phyloP scores from a whole-genome alignment of 1,140 invertebrate genomes.

The Samia ricini region DNA sequence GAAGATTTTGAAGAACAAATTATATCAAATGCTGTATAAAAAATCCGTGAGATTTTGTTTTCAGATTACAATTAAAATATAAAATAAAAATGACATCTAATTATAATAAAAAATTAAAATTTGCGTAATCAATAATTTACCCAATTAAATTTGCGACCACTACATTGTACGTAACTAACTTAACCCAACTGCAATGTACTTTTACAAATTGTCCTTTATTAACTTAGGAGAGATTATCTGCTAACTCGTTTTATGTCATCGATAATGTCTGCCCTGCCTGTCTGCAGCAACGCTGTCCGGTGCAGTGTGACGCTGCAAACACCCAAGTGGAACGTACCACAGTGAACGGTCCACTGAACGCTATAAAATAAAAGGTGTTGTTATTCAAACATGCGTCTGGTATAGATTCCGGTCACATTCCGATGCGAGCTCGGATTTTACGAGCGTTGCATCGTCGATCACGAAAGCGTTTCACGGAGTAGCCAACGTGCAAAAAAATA shows the following conservation, averaged over 20 bases:
- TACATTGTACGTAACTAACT: too few relatives aligned
- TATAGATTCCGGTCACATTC: slow-evolving; percentile 17
- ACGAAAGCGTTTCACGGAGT: slow-evolving; percentile 6
- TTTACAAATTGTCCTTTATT: too few relatives aligned
- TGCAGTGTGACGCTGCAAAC: not conserved
- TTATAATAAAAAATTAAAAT: too few relatives aligned
- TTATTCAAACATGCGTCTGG: slow-evolving; percentile 16
- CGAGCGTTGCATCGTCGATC: slow-evolving; percentile 16
- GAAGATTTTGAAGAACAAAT: not conserved
- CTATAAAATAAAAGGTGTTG: slow-evolving; percentile 25
- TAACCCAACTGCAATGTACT: too few relatives aligned
- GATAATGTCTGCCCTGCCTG: not conserved
- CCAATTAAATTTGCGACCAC: too few relatives aligned
- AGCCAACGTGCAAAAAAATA: not conserved
- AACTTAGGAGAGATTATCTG: not conserved
- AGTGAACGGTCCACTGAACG: slow-evolving; percentile 11
- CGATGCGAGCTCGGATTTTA: slow-evolving; percentile 14
- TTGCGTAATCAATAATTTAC: too few relatives aligned
- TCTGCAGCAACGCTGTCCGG: not conserved
- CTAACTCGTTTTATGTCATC: not conserved
- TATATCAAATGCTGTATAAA: not conserved
- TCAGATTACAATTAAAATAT: not conserved
- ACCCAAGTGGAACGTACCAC: slow-evolving; percentile 4
- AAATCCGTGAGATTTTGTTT: not conserved
- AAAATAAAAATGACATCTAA: not conserved